Evolutionary conservation across 2,888 invertebrate genomes (phyloP), one percentile per base, ranked within the genome.

Genomic region (Diachrysia chrysitis): DNA sequence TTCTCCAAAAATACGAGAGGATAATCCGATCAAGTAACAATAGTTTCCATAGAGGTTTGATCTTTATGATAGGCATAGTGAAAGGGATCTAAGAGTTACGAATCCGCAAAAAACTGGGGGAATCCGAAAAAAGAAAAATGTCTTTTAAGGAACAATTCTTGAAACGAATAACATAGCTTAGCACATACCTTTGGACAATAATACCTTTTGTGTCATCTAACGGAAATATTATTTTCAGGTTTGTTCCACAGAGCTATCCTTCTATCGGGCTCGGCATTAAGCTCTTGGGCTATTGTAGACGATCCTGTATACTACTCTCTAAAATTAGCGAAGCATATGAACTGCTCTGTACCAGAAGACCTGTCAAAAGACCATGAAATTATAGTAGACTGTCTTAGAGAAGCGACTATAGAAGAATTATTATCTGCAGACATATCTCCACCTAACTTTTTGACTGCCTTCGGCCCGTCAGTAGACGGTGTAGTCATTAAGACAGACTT

Each of bases 391-490:
- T 98, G 98, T 85, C 95, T 98, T 46, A 95, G 98, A 82, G 97
- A 98, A 79, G 96, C 97, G 9, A 96, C 97, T 16, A 95, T 98
- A 75, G 97, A 97, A 73, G 97, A 97, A 77, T 92, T 98, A 42
- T 96, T 98, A 90, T 96, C 96, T 46, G 96, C 97, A 51, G 98
- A 98, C 91, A 97, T 98, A 86, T 96, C 96, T 78, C 97, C 98
- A 12, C 98, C 98, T 3, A 97, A 97, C 66, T 98, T 98, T 90
- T 93, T 98, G 63, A 98, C 97, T 76, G 97, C 98, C 0, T 99
- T 99, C 87, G 99, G 99, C 9, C 99, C 99, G 16, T 98, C 98
- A 81, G 98, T 99, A 62, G 99, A 99, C 88, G 99, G 98, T 62
- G 98, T 99, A 76, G 98, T 99, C 72, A 98, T 99, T 85, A 97